phyloP scores from a whole-genome alignment of 1,140 invertebrate genomes.

The Helicoverpa armigera region DNA sequence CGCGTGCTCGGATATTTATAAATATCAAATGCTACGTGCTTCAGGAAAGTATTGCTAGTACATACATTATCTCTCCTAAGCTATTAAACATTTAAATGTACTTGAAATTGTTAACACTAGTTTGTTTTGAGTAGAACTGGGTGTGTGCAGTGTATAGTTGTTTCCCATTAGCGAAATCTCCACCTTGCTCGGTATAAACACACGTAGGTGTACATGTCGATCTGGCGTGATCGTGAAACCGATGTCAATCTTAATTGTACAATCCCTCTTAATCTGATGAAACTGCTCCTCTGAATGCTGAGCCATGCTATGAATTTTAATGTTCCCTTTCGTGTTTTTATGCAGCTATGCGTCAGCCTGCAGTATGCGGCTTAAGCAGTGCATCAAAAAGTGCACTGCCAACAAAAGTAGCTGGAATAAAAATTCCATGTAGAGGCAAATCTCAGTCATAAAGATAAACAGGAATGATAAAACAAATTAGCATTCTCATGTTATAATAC shows the following conservation, averaged over 20 bases:
- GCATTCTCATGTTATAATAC: constrained; percentile 42
- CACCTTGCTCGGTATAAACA: constrained; percentile 7
- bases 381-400: constrained; percentile 18
- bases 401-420: constrained; percentile 22
- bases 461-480: constrained; percentile 51
- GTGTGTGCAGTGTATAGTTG: not conserved
- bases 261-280: constrained; percentile 44
- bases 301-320: constrained; percentile 30
- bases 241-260: constrained; percentile 47
- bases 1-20: constrained; percentile 32
- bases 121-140: not conserved
- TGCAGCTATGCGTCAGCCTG: not conserved
- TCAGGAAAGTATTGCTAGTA: constrained; percentile 12
- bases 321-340: constrained; percentile 29
- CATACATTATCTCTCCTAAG: constrained; percentile 13
- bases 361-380: not conserved
- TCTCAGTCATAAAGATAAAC: constrained; percentile 51
- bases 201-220: constrained; percentile 23
- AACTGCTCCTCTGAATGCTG: constrained; percentile 19
- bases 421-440: constrained; percentile 36
- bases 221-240: constrained; percentile 39
- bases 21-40: constrained; percentile 31
- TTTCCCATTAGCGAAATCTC: constrained; percentile 15
- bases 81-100: constrained; percentile 21
- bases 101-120: constrained; percentile 22